These are phyloP conservation scores for Melanotaenia pygmaea DNA, from an alignment of 2,797 vertebrate species.

Conservation along the genomic window DNA sequence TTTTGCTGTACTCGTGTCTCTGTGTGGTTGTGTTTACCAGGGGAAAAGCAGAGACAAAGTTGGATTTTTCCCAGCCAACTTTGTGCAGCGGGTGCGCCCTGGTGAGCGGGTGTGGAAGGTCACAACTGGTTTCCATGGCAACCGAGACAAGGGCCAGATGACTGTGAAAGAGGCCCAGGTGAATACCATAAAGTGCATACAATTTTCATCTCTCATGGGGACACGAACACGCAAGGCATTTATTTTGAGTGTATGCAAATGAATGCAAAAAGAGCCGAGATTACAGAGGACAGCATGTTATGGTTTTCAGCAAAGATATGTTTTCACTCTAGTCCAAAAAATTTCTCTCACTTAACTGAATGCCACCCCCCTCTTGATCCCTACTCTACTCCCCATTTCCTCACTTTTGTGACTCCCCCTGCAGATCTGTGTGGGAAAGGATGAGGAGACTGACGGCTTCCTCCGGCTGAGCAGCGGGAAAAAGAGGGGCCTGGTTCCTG, in stretches of 20 bases:
- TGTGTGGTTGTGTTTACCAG: slow-evolving; percentile 72
- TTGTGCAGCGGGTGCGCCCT: slow-evolving; percentile 91
- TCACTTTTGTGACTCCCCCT: slow-evolving; percentile 1
- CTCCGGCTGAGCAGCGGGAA: slow-evolving; percentile 90
- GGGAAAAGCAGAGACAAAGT: slow-evolving; percentile 90
- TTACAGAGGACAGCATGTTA: slow-evolving; percentile 49
- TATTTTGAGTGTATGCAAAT: slow-evolving; percentile 66
- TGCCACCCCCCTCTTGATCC: slow-evolving; percentile 34
- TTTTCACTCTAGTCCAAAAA: slow-evolving; percentile 37
- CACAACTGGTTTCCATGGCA: slow-evolving; percentile 86
- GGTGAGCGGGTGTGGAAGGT: slow-evolving; percentile 92
- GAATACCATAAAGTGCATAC: slow-evolving; percentile 32
- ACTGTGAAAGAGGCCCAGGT: slow-evolving; percentile 93
- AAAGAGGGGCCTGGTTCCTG: slow-evolving; percentile 89
- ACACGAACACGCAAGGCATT: slow-evolving; percentile 24
- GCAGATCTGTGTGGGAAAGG: slow-evolving; percentile 90
- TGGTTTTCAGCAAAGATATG: slow-evolving; percentile 25
- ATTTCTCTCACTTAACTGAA: slow-evolving; percentile 32
- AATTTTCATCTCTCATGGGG: background rate
- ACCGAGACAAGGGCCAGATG: slow-evolving; percentile 90
- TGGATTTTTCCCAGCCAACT: slow-evolving; percentile 94
- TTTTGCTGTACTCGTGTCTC: slow-evolving; percentile 23
- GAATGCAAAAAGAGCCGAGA: slow-evolving; percentile 63
- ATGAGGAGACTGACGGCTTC: slow-evolving; percentile 85
- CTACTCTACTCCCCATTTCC: background rate